A percentile compares a stretch with the other conserved stretches of the same genome.
Conservation (phyloP, 2,888 invertebrate species). For the Eremobia ochroleuca region DNA sequence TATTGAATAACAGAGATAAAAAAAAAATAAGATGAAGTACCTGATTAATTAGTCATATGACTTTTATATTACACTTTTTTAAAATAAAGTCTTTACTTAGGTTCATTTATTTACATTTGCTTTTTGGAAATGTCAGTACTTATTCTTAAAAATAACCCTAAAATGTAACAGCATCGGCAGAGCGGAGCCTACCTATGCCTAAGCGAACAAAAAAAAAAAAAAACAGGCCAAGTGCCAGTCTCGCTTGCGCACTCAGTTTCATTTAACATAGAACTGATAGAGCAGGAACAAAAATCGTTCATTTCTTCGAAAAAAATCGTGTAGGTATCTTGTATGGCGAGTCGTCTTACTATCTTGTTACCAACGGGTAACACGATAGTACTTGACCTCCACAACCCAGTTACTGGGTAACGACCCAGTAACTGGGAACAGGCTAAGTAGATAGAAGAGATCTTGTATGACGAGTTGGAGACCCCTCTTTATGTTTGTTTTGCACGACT, state of each 20-base stretch:
- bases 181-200: neutral
- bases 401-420: no score
- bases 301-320: neutral
- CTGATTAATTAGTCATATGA: neutral
- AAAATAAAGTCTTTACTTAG: neutral
- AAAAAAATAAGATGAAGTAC: constrained; percentile 1
- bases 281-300: neutral
- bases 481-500: neutral
- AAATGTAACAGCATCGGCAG: neutral
- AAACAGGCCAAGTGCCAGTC: neutral
- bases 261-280: no score
- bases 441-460: no score
- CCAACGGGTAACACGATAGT: no score
- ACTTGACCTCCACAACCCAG: no score
- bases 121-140: neutral
- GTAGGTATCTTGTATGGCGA: neutral
- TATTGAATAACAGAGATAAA: neutral
- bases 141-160: neutral
- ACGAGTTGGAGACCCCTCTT: neutral
- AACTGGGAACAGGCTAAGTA: no score
- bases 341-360: neutral
- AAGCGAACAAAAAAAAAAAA: no score
- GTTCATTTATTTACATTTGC: neutral
- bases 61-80: neutral
- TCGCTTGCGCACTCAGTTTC: neutral